Evolutionary conservation across 2,797 vertebrate species (phyloP), one percentile per base, ranked within the genome.

Genomic region (Aulostomus chinensis): DNA sequence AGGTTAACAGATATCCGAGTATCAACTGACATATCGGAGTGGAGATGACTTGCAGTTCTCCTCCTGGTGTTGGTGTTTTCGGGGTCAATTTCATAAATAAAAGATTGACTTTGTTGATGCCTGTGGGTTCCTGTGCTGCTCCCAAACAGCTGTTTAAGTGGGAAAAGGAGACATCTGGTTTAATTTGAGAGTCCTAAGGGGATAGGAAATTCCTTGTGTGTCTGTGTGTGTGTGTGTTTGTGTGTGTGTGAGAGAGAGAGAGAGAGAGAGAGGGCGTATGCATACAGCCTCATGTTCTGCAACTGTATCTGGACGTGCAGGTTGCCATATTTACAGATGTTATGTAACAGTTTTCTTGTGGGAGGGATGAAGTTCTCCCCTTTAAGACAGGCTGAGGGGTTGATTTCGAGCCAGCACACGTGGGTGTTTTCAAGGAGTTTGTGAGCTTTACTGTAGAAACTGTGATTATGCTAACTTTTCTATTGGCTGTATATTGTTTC

Each of bases 161-260:
- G 8, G 15, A 14, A 14, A 45, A 17, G n/a, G 54, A 51, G 75
- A 73, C 68, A 43, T 60, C 51, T 73, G 79, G 37, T 29, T 34
- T 31, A 2, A 38, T 17, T 35, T 5, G 1, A 4, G 16, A 47
- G 10, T 63, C 59, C 32, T 2, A 7, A 38, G 29, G 12, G 46
- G 21, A 38, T 3, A 52, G 11, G 50, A 50, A 39, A 26, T 1
- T 7, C 9, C 11, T 5, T 4, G 1, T 0, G 2, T 48, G 3
- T 37, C 2, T 12, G 15, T 7, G 0, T 36, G 4, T 24, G 10
- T 48, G 14, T 39, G 39, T 14, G 15, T 30, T 21, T 30, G 37
- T 39, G n/a, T 45, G 9, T 13, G 12, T 32, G 15, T 16, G 12
- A 1, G 4, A 17, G 15, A n/a, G 17, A 2, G n/a, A 12, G 2